Percentiles rank a stretch among this genome's conserved stretches.
These are phyloP conservation scores for Lota lota DNA, from an alignment of 2,113 vertebrate genomes.

Conservation along the genomic window DNA sequence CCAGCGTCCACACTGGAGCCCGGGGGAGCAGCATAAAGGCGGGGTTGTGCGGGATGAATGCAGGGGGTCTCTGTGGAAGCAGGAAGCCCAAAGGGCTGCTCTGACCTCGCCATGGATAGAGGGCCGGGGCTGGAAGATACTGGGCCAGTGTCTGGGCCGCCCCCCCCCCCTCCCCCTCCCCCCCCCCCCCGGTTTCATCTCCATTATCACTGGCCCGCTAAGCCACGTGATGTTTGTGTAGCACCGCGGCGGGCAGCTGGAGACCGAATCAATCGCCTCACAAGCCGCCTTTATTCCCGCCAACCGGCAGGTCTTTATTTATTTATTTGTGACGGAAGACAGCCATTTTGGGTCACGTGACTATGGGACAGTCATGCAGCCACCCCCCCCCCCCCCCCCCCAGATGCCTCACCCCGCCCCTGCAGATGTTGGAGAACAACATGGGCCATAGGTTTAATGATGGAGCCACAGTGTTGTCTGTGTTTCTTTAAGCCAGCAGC, in stretches of 20 bases:
- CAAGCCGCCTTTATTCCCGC: constrained; percentile 58
- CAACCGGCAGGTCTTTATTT: constrained; percentile 51
- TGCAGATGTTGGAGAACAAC: constrained; percentile 52
- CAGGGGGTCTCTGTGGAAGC: constrained; percentile 11
- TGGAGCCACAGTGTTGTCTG: constrained; percentile 41
- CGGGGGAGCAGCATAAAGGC: constrained; percentile 24
- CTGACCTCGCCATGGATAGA: constrained; percentile 23
- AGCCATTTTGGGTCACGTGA: constrained; percentile 59
- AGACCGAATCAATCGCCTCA: constrained; percentile 50
- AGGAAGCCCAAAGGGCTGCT: constrained; percentile 23
- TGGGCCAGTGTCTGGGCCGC: constrained; percentile 23
- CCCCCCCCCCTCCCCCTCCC: too few relatives aligned
- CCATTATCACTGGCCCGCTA: constrained; percentile 39
- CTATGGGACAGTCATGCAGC: constrained; percentile 34
- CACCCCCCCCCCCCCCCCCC: constrained; percentile 18
- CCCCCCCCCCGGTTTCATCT: constrained; percentile 35
- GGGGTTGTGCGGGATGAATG: constrained; percentile 40
- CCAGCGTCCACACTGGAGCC: neutral
- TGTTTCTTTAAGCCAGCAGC: constrained; percentile 34
- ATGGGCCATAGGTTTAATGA: constrained; percentile 25
- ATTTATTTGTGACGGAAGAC: constrained; percentile 43
- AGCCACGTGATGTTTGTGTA: constrained; percentile 57
- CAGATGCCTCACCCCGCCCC: constrained; percentile 26
- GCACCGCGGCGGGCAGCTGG: constrained; percentile 64
- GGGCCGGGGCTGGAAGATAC: constrained; percentile 33